These are phyloP conservation scores for Gymnobelideus leadbeateri DNA, from an alignment of 2,113 vertebrate species.

Conservation along the genomic window DNA sequence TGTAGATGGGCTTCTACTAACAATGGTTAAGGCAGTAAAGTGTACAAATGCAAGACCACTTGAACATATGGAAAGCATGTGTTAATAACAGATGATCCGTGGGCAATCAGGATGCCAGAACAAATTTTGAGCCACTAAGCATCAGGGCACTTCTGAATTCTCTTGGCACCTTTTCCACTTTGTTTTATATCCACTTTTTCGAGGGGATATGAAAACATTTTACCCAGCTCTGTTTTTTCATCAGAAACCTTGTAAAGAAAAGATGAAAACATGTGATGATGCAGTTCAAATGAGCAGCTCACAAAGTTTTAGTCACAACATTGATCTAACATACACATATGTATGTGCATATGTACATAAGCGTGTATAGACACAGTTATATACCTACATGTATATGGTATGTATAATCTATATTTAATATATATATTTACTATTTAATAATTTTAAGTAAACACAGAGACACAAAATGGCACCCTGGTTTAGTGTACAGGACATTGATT, in stretches of 20 bases:
- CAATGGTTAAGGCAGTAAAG: background rate
- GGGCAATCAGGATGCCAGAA: slow-evolving; percentile 1
- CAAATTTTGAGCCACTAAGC: background rate
- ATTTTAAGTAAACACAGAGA: background rate
- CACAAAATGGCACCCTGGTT: background rate
- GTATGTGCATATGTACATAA: background rate
- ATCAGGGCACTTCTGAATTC: slow-evolving; percentile 39
- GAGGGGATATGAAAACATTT: background rate
- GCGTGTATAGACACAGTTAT: background rate
- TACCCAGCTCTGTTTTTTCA: background rate
- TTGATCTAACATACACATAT: slow-evolving; percentile 22
- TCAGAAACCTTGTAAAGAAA: slow-evolving; percentile 18
- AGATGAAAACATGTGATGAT: background rate
- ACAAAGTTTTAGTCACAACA: background rate
- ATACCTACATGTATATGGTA: slow-evolving; percentile 27
- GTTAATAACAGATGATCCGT: background rate
- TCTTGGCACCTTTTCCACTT: slow-evolving; percentile 22
- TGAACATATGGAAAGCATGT: slow-evolving; percentile 30
- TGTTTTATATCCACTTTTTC: background rate
- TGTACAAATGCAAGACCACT: slow-evolving; percentile 17
- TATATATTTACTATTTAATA: background rate
- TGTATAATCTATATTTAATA: slow-evolving; percentile 1
- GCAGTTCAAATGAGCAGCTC: slow-evolving; percentile 38
- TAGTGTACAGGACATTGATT: background rate
- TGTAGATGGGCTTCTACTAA: background rate